Conservation (phyloP, 2,797 vertebrate species). For the Myotis daubentonii region DNA sequence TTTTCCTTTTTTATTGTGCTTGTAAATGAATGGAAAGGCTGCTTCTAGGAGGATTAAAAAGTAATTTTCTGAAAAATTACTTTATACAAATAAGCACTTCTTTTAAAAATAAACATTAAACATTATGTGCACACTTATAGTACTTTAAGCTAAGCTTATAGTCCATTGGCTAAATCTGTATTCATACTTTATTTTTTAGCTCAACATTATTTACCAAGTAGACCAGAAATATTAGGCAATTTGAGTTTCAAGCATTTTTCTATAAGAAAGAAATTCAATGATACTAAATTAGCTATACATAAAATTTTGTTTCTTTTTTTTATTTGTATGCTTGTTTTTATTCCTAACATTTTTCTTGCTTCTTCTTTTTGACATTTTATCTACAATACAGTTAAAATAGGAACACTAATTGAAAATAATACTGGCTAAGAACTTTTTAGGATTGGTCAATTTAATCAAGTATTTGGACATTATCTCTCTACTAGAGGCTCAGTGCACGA, state of each 20-base stretch:
- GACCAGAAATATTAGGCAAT: constrained; percentile 1
- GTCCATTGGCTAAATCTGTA: neutral
- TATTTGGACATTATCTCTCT: neutral
- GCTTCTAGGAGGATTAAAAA: constrained; percentile 35
- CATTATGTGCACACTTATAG: neutral
- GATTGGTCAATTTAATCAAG: neutral
- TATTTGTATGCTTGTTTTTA: neutral
- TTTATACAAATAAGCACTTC: constrained; percentile 35
- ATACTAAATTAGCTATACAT: neutral
- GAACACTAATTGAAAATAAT: neutral
- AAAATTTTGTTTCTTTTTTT: neutral
- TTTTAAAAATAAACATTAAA: constrained; percentile 58
- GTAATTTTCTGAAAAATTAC: constrained; percentile 52
- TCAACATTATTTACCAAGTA: constrained; percentile 17
- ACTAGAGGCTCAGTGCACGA: too few relatives aligned
- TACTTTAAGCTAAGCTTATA: constrained; percentile 18
- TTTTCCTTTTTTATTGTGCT: constrained; percentile 19
- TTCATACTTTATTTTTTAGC: neutral
- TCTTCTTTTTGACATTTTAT: neutral
- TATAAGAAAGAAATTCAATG: neutral
- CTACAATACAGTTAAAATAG: neutral
- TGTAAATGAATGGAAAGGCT: neutral
- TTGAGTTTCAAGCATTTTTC: constrained; percentile 5
- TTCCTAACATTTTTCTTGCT: neutral
- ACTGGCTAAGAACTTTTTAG: neutral